Base-by-base conservation (phyloP, 1,140 invertebrate species). In the Harpegnathos saltator region DNA sequence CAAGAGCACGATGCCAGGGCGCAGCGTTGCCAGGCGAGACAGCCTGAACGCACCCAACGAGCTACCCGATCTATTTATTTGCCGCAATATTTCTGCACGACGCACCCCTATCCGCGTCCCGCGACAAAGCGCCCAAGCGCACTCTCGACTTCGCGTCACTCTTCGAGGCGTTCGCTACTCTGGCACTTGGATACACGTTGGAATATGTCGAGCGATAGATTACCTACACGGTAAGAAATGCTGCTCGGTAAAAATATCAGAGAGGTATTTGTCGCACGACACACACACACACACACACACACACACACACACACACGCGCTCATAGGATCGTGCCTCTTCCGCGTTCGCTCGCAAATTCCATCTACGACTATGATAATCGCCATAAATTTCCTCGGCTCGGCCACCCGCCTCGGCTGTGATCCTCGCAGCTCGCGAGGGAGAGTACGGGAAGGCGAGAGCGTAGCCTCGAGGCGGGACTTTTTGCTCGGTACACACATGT, bases 401-500 rank as follows among this genome's bases (percentile, higher is more conserved):
- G 74, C 85, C 87, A 89, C 86, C 86, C 87, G 87, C 86, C 52
- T 59, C 72, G 71, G 38, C 29, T 59, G 83, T 52, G 66, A 15
- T 74, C 72, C 61, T 54, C 72, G 65, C 66, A n/a, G n/a, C n/a
- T n/a, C n/a, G n/a, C n/a, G n/a, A n/a, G n/a, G n/a, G 17, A 69
- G 75, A 33, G 83, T 58, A 24, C n/a, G 52, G 65, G 77, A 66
- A 58, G 29, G 52, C 44, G 83, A 73, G 72, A 77, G 59, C 61
- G 82, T 87, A 88, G 88, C 87, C 86, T 82, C 82, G 61, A 89
- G 82, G 65, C 87, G 82, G 80, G 71, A 89, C 82, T 92, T 92
- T 92, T 92, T 92, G 86, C 90, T 82, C 80, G 87, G 86, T 82
- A 89, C 90, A 89, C 90, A 92, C 92, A 93, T 92, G 88, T 92